phyloP scores from a whole-genome alignment of 2,113 vertebrate species.

The Spermophilus dauricus region DNA sequence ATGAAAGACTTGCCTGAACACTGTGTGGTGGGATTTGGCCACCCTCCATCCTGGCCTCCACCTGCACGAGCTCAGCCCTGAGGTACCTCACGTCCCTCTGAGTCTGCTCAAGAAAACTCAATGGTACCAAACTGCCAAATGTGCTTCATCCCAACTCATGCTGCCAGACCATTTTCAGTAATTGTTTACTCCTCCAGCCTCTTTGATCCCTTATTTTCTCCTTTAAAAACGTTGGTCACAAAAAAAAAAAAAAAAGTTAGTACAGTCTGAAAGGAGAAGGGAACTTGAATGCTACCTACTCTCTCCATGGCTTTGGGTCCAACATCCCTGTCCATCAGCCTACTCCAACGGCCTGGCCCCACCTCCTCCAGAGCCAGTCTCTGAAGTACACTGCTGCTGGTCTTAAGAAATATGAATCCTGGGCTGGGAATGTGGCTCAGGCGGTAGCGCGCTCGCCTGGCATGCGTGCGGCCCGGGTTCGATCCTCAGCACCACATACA shows the following conservation, averaged over 20 bases:
- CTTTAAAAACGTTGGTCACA: too few species aligned
- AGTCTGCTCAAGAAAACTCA: background rate
- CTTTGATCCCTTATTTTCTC: background rate
- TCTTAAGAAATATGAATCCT: background rate
- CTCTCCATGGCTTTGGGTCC: too few species aligned
- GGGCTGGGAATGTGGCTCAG: too few species aligned
- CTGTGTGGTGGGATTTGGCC: background rate
- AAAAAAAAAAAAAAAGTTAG: background rate
- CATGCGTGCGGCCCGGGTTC: too few species aligned
- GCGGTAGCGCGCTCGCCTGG: too few species aligned
- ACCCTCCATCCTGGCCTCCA: background rate
- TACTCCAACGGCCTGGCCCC: background rate
- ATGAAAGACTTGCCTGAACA: background rate
- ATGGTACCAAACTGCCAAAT: background rate
- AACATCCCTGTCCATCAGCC: background rate
- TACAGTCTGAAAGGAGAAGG: background rate
- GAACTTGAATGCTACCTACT: accelerated
- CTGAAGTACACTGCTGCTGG: accelerated
- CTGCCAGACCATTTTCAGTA: background rate
- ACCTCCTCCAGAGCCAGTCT: background rate
- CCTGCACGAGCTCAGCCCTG: accelerated
- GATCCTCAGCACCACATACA: too few species aligned
- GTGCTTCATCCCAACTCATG: background rate
- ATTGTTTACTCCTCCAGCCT: background rate
- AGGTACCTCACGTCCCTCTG: too few species aligned